These are phyloP conservation scores for Laothoe populi DNA, from an alignment of 2,888 invertebrate species.

Conservation along the genomic window DNA sequence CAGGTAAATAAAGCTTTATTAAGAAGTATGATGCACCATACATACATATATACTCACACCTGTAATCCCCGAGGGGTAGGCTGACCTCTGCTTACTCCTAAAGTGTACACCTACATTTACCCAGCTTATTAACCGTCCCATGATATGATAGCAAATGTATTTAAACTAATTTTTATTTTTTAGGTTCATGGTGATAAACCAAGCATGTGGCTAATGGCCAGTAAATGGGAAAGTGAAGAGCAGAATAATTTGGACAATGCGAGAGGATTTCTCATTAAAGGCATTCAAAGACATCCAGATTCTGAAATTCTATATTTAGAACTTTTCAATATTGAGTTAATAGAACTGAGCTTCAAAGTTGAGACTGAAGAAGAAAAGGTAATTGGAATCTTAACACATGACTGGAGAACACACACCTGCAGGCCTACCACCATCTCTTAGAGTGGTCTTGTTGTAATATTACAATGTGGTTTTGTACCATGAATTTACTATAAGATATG, in stretches of 20 bases:
- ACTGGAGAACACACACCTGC: too few relatives aligned
- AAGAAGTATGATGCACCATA: too few relatives aligned
- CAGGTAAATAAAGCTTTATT: constrained; percentile 66
- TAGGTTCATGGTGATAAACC: constrained; percentile 90
- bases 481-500: too few relatives aligned
- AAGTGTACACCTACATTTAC: too few relatives aligned
- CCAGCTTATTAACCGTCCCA: too few relatives aligned
- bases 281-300: constrained; percentile 89
- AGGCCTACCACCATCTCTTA: too few relatives aligned
- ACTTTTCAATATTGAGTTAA: constrained; percentile 71
- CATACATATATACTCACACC: too few relatives aligned
- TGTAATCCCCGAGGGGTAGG: too few relatives aligned
- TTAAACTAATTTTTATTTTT: constrained; percentile 42
- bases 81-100: too few relatives aligned
- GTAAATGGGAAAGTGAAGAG: constrained; percentile 90
- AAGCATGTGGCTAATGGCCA: constrained; percentile 91
- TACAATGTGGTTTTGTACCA: too few relatives aligned
- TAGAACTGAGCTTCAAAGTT: constrained; percentile 57
- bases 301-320: constrained; percentile 89
- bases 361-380: constrained; percentile 72
- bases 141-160: too few relatives aligned
- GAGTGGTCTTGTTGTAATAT: too few relatives aligned
- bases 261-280: constrained; percentile 89
- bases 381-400: constrained; percentile 30
- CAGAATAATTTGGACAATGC: constrained; percentile 88